A percentile compares a stretch with the other conserved stretches of the same genome.
Evolutionary conservation across 2,113 vertebrate genomes (phyloP).

Genomic region (Macrotus californicus): DNA sequence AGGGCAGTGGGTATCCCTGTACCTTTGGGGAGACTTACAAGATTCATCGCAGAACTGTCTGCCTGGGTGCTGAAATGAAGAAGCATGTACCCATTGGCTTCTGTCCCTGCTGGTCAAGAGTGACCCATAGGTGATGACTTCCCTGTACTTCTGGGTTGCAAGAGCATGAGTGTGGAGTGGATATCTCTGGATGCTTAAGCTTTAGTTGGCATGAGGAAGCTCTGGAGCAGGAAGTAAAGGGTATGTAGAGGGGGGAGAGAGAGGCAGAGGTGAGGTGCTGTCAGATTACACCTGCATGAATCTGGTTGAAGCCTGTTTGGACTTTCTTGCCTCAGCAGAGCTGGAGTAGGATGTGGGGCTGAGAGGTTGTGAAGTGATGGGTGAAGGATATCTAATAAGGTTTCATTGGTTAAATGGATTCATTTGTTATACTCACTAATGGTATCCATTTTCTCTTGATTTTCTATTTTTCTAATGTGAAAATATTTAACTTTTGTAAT

Average conservation of each 20-base stretch:
- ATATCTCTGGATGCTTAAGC: neutral
- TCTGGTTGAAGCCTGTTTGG: neutral
- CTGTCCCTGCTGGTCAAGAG: neutral
- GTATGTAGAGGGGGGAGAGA: neutral
- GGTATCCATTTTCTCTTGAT: neutral
- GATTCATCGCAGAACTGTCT: neutral
- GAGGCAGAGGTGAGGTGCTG: neutral
- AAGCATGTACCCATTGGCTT: neutral
- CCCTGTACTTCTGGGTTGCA: neutral
- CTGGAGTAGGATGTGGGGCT: neutral
- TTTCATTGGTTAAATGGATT: neutral
- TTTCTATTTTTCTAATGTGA: neutral
- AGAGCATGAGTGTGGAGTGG: neutral
- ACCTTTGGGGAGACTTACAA: neutral
- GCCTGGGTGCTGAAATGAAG: neutral
- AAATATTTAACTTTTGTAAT: neutral
- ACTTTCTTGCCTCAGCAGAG: neutral
- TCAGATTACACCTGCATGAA: neutral
- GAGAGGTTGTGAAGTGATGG: neutral
- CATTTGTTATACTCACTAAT: neutral
- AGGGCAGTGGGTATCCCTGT: neutral
- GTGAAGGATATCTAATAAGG: neutral
- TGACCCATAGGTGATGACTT: neutral
- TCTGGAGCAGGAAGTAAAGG: neutral
- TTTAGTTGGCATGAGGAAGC: neutral